Percentiles rank a stretch among this genome's conserved stretches.
phyloP scores from a whole-genome alignment of 2,797 vertebrate species.

The Amniataba percoides region DNA sequence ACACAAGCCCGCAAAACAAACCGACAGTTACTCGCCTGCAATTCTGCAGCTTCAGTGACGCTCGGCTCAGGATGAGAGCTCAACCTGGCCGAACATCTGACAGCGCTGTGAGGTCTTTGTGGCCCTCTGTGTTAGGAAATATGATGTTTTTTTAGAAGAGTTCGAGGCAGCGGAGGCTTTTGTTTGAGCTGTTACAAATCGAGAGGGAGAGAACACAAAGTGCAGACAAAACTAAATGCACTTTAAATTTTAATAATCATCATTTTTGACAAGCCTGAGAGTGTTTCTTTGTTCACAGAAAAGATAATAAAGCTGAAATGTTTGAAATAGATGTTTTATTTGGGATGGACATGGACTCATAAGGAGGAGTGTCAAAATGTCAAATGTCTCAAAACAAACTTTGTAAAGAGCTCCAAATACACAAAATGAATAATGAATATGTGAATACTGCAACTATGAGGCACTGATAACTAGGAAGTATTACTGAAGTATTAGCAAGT shows the following conservation, averaged over 20 bases:
- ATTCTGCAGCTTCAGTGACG: neutral
- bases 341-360: neutral
- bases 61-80: neutral
- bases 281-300: neutral
- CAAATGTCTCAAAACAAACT: neutral
- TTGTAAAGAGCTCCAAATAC: neutral
- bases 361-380: neutral
- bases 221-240: neutral
- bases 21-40: conserved; percentile 1
- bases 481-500: too few species aligned
- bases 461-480: neutral
- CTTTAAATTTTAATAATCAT: neutral
- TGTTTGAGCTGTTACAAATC: neutral
- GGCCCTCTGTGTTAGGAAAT: neutral
- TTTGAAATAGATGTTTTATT: neutral
- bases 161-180: neutral
- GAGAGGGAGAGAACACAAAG: neutral
- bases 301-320: neutral
- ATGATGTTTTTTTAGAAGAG: neutral
- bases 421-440: neutral
- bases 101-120: neutral
- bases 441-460: neutral
- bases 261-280: neutral
- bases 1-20: neutral
- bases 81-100: neutral